A percentile compares a stretch with the other conserved stretches of the same genome.
phyloP scores from a whole-genome alignment of 2,797 vertebrate genomes.

The Gambusia yucatana region DNA sequence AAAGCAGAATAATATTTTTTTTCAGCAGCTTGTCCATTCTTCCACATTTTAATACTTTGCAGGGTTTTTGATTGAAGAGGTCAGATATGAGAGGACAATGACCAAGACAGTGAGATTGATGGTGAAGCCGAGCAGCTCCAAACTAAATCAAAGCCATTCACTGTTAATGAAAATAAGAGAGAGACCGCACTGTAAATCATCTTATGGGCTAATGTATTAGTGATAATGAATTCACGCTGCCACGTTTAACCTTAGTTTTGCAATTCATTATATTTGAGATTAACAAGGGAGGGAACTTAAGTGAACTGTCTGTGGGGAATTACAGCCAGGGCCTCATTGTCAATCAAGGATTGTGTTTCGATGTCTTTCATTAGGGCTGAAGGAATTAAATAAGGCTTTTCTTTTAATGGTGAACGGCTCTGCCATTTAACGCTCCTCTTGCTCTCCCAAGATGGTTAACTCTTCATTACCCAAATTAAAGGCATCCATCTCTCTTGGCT shows the following conservation, averaged over 20 bases:
- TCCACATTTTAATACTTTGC: slow-evolving; percentile 73
- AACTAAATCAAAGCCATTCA: slow-evolving; percentile 82
- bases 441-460: slow-evolving; percentile 85
- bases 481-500: slow-evolving; percentile 84
- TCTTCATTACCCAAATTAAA: slow-evolving; percentile 88
- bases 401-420: slow-evolving; percentile 73
- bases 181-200: slow-evolving; percentile 83
- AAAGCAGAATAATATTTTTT: slow-evolving; percentile 74
- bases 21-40: slow-evolving; percentile 60
- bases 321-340: slow-evolving; percentile 80
- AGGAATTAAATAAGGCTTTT: slow-evolving; percentile 85
- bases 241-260: slow-evolving; percentile 88
- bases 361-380: slow-evolving; percentile 82
- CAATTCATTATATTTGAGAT: slow-evolving; percentile 88
- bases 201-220: slow-evolving; percentile 85
- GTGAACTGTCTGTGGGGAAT: slow-evolving; percentile 83
- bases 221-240: slow-evolving; percentile 86
- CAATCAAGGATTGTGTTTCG: slow-evolving; percentile 84
- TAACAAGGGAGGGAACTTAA: slow-evolving; percentile 85
- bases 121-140: slow-evolving; percentile 60
- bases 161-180: slow-evolving; percentile 82
- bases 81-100: slow-evolving; percentile 79
- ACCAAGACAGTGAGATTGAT: slow-evolving; percentile 77
- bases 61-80: slow-evolving; percentile 70
- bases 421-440: slow-evolving; percentile 76